Percentiles rank a stretch among this genome's conserved stretches.
Evolutionary conservation across 64 coral and sea anemone species (phyloP).

Genomic region (Exaiptasia diaphana): DNA sequence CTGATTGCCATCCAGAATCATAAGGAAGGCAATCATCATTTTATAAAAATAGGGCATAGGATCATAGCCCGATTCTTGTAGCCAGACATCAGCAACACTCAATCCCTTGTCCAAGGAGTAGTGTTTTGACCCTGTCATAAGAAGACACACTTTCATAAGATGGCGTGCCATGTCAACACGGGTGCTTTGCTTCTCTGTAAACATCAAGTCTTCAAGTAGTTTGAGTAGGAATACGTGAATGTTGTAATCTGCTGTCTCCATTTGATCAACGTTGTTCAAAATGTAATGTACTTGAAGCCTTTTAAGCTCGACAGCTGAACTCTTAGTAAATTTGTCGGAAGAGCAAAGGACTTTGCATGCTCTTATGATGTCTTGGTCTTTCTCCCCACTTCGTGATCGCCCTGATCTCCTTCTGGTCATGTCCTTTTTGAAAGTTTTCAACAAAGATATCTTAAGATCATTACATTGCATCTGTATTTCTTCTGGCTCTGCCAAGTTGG

Average conservation of each 20-base stretch:
- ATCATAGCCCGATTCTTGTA: not conserved
- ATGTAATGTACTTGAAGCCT: conserved; percentile 57
- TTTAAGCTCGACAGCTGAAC: conserved; percentile 48
- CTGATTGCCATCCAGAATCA: conserved; percentile 9
- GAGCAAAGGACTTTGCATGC: conserved; percentile 67
- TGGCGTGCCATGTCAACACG: conserved; percentile 17
- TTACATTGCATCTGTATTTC: conserved; percentile 35
- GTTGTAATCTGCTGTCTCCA: conserved; percentile 28
- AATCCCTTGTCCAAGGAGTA: conserved; percentile 38
- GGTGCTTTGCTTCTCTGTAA: conserved; percentile 23
- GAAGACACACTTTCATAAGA: conserved; percentile 50
- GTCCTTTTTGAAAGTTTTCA: conserved; percentile 10
- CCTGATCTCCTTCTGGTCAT: not conserved
- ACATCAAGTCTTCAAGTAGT: conserved; percentile 44
- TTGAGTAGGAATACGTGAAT: conserved; percentile 36
- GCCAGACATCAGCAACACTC: conserved; percentile 2
- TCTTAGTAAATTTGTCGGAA: conserved; percentile 39
- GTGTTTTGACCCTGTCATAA: not conserved
- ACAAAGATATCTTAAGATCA: conserved; percentile 16
- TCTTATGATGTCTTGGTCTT: conserved; percentile 40
- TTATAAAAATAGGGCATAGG: conserved; percentile 45
- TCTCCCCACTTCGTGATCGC: not conserved
- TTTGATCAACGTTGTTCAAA: conserved; percentile 26
- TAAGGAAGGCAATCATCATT: conserved; percentile 24
- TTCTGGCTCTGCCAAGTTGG: conserved; percentile 54